phyloP scores from a whole-genome alignment of 1,140 invertebrate genomes.

The Drosophila albomicans region DNA sequence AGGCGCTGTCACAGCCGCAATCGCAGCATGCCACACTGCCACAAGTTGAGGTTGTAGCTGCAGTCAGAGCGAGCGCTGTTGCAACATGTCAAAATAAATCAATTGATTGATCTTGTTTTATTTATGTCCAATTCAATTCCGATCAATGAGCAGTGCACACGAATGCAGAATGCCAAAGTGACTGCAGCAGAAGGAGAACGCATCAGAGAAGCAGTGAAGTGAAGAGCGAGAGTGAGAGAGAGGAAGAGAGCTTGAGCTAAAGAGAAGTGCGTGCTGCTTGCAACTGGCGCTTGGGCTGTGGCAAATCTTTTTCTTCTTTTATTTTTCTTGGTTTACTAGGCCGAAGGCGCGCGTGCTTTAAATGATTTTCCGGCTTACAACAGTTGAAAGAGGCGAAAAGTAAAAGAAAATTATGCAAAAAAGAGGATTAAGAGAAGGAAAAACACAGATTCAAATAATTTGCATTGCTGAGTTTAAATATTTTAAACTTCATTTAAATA shows the following conservation, averaged over 20 bases:
- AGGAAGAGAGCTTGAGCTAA: background rate
- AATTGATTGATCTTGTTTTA: constrained; percentile 85
- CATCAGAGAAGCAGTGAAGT: background rate
- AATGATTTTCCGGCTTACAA: constrained; percentile 37
- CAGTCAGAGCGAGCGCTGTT: constrained; percentile 54
- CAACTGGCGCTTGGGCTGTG: constrained; percentile 61
- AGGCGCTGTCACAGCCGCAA: constrained; percentile 45
- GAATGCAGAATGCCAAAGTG: constrained; percentile 73
- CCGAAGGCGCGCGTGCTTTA: constrained; percentile 59
- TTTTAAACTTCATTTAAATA: too few species aligned
- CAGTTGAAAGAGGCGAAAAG: background rate
- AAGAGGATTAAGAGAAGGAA: background rate
- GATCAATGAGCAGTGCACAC: constrained; percentile 84
- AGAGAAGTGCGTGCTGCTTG: constrained; percentile 38
- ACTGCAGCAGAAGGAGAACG: constrained; percentile 2
- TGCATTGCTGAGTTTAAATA: background rate
- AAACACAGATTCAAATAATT: too few species aligned
- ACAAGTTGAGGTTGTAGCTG: constrained; percentile 19
- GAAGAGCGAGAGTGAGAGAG: background rate
- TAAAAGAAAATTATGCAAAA: background rate
- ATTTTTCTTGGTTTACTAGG: constrained; percentile 22
- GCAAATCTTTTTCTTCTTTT: background rate
- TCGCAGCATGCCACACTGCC: constrained; percentile 47
- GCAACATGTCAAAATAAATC: constrained; percentile 85
- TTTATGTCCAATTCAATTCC: constrained; percentile 85